phyloP scores from a whole-genome alignment of 2,888 invertebrate species.

The Uloborus plumipes region DNA sequence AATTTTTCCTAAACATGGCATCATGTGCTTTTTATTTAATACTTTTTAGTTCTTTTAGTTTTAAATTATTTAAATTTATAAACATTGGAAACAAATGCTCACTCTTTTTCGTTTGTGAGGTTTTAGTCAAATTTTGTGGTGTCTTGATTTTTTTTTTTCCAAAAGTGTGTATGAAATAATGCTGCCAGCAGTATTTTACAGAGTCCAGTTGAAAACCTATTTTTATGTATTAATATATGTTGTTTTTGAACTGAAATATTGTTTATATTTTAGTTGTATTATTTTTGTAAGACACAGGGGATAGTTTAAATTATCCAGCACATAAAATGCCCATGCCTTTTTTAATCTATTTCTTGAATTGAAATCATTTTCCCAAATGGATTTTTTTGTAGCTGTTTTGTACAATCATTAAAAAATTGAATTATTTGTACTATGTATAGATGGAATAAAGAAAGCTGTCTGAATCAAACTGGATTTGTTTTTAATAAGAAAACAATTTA shows the following conservation, averaged over 20 bases:
- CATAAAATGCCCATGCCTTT: slow-evolving; percentile 51
- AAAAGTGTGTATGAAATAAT: slow-evolving; percentile 8
- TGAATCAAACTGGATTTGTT: slow-evolving; percentile 33
- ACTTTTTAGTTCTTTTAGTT: no score
- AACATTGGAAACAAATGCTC: no score
- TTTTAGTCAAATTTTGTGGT: slow-evolving; percentile 57
- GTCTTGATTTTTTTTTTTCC: slow-evolving; percentile 27
- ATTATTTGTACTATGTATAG: slow-evolving; percentile 65
- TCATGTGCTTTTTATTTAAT: no score
- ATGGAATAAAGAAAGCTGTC: slow-evolving; percentile 66
- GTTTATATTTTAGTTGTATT: slow-evolving; percentile 16
- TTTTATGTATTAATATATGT: slow-evolving; percentile 11
- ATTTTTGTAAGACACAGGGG: slow-evolving; percentile 44
- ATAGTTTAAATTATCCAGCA: slow-evolving; percentile 53
- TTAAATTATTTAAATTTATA: no score
- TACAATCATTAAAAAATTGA: slow-evolving; percentile 63
- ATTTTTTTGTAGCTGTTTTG: slow-evolving; percentile 63
- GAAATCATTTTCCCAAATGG: slow-evolving; percentile 49
- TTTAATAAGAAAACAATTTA: neutral
- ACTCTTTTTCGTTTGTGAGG: slow-evolving; percentile 42
- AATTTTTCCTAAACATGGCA: no score
- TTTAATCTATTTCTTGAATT: slow-evolving; percentile 46
- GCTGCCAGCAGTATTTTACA: slow-evolving; percentile 16
- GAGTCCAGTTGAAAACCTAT: slow-evolving; percentile 12
- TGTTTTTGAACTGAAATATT: slow-evolving; percentile 14